Percentiles rank a stretch among this genome's conserved stretches.
Conservation (phyloP, 1,140 invertebrate genomes). For the Drosophila auraria region DNA sequence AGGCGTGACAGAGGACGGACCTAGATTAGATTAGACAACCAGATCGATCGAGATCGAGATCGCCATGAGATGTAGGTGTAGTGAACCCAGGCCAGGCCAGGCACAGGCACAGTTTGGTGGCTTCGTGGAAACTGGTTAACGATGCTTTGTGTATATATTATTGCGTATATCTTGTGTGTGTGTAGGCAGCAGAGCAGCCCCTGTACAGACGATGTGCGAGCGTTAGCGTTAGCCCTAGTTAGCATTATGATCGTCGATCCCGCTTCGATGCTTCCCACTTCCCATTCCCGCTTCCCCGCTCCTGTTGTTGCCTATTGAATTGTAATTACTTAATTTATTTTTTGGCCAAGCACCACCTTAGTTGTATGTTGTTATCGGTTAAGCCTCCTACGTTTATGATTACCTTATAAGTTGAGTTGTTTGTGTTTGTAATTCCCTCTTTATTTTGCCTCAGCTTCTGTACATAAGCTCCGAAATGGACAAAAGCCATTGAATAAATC, state of each 20-base stretch:
- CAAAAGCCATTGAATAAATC: slow-evolving; percentile 76
- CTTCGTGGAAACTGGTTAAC: slow-evolving; percentile 44
- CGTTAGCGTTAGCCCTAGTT: slow-evolving; percentile 22
- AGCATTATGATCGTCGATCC: slow-evolving; percentile 20
- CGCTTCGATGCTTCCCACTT: neutral
- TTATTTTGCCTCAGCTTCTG: slow-evolving; percentile 44
- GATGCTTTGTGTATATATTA: slow-evolving; percentile 42
- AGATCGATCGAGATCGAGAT: slow-evolving; percentile 22
- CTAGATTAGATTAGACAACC: slow-evolving; percentile 37
- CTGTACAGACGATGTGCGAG: slow-evolving; percentile 9
- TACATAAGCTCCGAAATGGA: slow-evolving; percentile 59
- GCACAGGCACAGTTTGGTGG: slow-evolving; percentile 36
- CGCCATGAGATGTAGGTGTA: neutral
- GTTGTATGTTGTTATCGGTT: slow-evolving; percentile 30
- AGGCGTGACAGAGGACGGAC: slow-evolving; percentile 10
- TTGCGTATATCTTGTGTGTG: slow-evolving; percentile 13
- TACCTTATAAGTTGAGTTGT: slow-evolving; percentile 37
- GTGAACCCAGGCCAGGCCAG: slow-evolving; percentile 11
- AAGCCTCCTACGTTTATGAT: slow-evolving; percentile 47
- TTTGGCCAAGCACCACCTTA: slow-evolving; percentile 43
- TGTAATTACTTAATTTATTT: slow-evolving; percentile 49
- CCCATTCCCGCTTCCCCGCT: neutral
- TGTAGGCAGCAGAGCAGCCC: slow-evolving; percentile 30
- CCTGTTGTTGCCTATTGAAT: slow-evolving; percentile 41
- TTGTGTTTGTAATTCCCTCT: slow-evolving; percentile 25